Evolutionary conservation across 2,113 vertebrate genomes (phyloP).

Genomic region (Micromys minutus): DNA sequence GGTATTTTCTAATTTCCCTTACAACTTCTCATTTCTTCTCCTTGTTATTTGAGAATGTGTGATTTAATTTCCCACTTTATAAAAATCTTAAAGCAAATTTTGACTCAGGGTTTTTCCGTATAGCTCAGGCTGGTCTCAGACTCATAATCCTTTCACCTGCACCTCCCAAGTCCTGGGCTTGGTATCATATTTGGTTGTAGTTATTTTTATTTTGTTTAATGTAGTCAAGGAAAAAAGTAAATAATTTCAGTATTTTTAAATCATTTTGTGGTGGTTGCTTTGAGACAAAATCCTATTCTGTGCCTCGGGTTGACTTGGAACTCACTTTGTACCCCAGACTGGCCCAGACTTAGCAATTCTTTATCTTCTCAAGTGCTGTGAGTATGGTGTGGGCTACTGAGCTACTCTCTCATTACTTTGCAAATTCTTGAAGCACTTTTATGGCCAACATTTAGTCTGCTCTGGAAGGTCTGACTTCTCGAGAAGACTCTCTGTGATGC

Average conservation of each 20-base stretch:
- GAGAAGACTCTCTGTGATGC: neutral
- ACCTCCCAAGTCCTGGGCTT: neutral
- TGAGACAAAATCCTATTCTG: neutral
- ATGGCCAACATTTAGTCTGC: neutral
- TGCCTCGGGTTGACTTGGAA: neutral
- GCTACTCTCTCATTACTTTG: neutral
- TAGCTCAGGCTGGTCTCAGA: neutral
- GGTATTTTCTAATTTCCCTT: conserved; percentile 11
- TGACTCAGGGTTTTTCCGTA: neutral
- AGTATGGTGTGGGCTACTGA: neutral
- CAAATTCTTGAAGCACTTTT: neutral
- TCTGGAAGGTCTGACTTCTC: neutral
- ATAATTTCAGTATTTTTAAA: neutral
- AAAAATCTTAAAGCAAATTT: conserved; percentile 24
- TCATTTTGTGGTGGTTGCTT: neutral
- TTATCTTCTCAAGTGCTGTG: neutral
- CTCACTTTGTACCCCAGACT: neutral
- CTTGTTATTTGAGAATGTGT: neutral
- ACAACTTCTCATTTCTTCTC: neutral
- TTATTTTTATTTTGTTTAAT: neutral
- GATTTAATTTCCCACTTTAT: neutral
- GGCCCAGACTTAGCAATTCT: neutral
- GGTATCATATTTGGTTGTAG: neutral
- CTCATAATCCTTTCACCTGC: neutral
- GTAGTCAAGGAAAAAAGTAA: neutral